Evolutionary conservation across 2,888 invertebrate species (phyloP), one percentile per base, ranked within the genome.

Genomic region (Heteromyza rotundicornis): DNA sequence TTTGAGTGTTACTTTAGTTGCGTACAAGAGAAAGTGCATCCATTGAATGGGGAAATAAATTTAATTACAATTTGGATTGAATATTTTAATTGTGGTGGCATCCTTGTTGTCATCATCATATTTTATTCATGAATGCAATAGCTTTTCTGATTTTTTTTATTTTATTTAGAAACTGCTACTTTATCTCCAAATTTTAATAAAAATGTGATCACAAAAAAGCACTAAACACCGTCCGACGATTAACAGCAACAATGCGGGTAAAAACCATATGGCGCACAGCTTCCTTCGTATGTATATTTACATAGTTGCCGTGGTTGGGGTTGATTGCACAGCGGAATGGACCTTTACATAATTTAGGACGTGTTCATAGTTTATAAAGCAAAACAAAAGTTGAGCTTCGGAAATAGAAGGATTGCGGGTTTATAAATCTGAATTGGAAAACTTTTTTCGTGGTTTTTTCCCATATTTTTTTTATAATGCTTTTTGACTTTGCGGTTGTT

Each of bases 351-450:
- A 12, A n/a, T 40, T 40, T 40, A 40, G 40, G 14, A n/a, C 40
- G n/a, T 14, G 40, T n/a, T 40, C n/a, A 8, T n/a, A 40, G 10
- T 40, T 40, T 40, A n/a, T 27, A n/a, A 8, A 14, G 40, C 2
- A 7, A n/a, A 2, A 3, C 8, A 40, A 40, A 40, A 40, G 40
- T 40, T 40, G 14, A 14, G 40, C 40, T 40, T 7, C 40, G n/a
- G 2, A n/a, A 5, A 10, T 7, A 27, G 10, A 27, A 27, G 27
- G 14, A 40, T 40, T 8, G 12, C 57, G 49, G 57, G 55, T 55
- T 65, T 72, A 65, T 72, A 69, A 72, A 67, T 69, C 69, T 66
- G 70, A 72, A 74, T 74, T 72, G 70, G 69, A 74, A 73, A 73
- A 73, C 64, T 74, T 73, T 56, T 69, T 66, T 53, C 40, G 35